Evolutionary conservation across 1,140 invertebrate genomes (phyloP).

Genomic region (Brachionus koreanus): DNA sequence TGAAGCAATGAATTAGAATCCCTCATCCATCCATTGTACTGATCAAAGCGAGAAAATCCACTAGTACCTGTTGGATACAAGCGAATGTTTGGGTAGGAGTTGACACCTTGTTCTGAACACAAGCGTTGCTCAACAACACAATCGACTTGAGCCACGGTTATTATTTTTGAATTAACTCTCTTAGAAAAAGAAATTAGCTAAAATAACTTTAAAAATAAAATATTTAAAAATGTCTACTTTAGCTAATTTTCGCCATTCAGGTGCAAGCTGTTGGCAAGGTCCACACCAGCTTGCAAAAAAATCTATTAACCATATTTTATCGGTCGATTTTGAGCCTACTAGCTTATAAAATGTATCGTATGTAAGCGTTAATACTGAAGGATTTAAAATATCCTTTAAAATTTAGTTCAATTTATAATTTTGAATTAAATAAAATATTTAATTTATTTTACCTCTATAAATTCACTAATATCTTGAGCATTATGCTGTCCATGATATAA

Average conservation of each 20-base stretch:
- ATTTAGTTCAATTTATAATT: background rate
- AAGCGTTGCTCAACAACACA: slow-evolving; percentile 64
- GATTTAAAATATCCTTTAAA: slow-evolving; percentile 58
- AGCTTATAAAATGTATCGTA: slow-evolving; percentile 62
- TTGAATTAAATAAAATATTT: background rate
- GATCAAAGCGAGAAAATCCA: slow-evolving; percentile 60
- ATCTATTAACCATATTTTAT: slow-evolving; percentile 66
- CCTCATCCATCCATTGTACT: slow-evolving; percentile 64
- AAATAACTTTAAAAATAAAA: background rate
- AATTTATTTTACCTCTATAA: slow-evolving; percentile 53
- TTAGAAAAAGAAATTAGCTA: slow-evolving; percentile 47
- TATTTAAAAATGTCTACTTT: slow-evolving; percentile 52
- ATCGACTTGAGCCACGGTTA: slow-evolving; percentile 69
- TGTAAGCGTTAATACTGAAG: slow-evolving; percentile 64
- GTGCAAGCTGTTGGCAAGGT: slow-evolving; percentile 66
- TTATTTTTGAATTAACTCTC: slow-evolving; percentile 57
- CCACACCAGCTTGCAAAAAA: slow-evolving; percentile 70
- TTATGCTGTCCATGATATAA: slow-evolving; percentile 66
- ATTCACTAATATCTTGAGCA: slow-evolving; percentile 65
- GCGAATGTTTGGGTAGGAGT: slow-evolving; percentile 69
- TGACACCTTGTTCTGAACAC: slow-evolving; percentile 64
- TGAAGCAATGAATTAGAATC: slow-evolving; percentile 63
- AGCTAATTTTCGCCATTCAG: slow-evolving; percentile 65
- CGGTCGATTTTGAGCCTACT: slow-evolving; percentile 60
- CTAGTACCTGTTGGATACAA: slow-evolving; percentile 64